phyloP scores from a whole-genome alignment of 2,888 invertebrate genomes.

The Digitonthophagus gazella region DNA sequence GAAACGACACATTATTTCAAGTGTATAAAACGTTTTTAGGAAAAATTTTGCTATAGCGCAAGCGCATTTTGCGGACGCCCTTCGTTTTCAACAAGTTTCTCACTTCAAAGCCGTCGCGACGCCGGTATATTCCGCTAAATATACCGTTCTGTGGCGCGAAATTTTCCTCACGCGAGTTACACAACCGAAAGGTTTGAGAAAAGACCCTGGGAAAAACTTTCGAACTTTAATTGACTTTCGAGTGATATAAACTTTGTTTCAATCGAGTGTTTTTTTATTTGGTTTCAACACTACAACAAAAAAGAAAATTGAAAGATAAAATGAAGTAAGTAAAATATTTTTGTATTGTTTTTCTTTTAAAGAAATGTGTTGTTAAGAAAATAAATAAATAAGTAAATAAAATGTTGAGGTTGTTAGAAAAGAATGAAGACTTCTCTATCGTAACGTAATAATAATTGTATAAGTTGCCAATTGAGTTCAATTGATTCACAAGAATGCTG shows the following conservation, averaged over 20 bases:
- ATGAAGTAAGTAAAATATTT: too few relatives aligned
- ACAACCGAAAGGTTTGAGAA: background rate
- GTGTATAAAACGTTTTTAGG: too few relatives aligned
- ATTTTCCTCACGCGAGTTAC: background rate
- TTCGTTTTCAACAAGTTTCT: conserved; percentile 14
- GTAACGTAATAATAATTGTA: background rate
- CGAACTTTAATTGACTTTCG: background rate
- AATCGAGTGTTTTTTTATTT: background rate
- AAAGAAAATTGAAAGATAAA: too few relatives aligned
- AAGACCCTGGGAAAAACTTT: background rate
- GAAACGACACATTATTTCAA: too few relatives aligned
- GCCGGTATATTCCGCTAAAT: conserved; percentile 1
- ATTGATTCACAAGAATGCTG: background rate
- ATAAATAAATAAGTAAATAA: background rate
- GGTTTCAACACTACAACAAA: too few relatives aligned
- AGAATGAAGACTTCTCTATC: too few relatives aligned
- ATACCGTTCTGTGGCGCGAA: background rate
- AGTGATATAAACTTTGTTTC: background rate
- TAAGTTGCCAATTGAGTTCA: background rate
- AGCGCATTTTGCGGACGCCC: conserved; percentile 5
- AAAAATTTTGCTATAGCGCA: background rate
- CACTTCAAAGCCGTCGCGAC: conserved; percentile 15
- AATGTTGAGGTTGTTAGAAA: too few relatives aligned
- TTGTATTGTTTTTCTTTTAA: too few relatives aligned
- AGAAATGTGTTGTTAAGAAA: background rate